Conservation (phyloP, 2,113 vertebrate species). For the Mohoua ochrocephala region DNA sequence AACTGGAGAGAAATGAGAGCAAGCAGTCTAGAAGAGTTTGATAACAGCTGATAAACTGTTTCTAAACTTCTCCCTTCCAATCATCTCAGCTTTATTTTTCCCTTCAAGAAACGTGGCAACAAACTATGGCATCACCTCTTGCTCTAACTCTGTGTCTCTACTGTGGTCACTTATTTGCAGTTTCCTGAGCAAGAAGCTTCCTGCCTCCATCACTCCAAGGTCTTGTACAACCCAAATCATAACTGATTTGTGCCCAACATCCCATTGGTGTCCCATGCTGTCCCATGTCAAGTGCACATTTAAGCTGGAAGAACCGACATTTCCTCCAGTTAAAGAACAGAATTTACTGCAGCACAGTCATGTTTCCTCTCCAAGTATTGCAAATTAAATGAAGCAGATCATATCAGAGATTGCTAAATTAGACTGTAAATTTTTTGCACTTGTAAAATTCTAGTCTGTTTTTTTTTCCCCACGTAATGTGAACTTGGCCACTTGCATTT, state of each 20-base stretch:
- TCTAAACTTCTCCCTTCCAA: not conserved
- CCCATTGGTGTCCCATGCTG: no score
- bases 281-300: not conserved
- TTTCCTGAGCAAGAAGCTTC: not conserved
- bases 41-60: not conserved
- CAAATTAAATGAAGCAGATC: not conserved
- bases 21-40: not conserved
- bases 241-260: not conserved
- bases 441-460: not conserved
- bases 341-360: not conserved
- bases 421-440: not conserved
- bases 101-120: not conserved
- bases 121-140: not conserved
- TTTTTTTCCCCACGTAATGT: not conserved
- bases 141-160: not conserved
- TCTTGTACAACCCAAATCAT: not conserved
- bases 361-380: not conserved
- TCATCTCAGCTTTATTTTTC: not conserved
- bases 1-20: not conserved
- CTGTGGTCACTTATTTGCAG: not conserved
- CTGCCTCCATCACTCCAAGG: not conserved
- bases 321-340: not conserved
- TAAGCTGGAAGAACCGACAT: not conserved
- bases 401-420: not conserved
- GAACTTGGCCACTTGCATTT: not conserved